These are phyloP conservation scores for Umimayanthus kanabou DNA, from an alignment of 92 coral and sea anemone genomes.

Conservation along the genomic window DNA sequence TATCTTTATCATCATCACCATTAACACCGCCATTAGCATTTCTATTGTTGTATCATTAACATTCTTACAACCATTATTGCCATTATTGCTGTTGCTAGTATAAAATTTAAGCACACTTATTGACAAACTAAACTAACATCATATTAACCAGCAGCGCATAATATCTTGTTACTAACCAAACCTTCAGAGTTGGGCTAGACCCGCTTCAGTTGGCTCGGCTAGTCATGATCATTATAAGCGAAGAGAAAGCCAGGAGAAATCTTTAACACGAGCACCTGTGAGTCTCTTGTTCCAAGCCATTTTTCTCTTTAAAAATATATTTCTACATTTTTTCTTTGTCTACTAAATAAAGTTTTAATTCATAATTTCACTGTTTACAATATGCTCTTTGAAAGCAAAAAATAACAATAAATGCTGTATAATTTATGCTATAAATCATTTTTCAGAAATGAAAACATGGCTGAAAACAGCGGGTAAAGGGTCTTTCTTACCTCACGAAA, in stretches of 20 bases:
- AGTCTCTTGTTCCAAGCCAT: not conserved
- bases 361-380: not conserved
- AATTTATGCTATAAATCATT: too few relatives aligned
- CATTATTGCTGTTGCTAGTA: not conserved
- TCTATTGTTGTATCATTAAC: not conserved
- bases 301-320: not conserved
- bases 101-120: not conserved
- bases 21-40: not conserved
- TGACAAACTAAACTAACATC: not conserved
- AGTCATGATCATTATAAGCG: not conserved
- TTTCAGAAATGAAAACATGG: too few relatives aligned
- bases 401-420: too few relatives aligned
- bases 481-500: too few relatives aligned
- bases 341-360: not conserved
- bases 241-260: constrained; percentile 7
- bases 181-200: constrained; percentile 29
- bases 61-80: not conserved
- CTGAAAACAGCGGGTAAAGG: too few relatives aligned
- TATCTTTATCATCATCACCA: too few relatives aligned
- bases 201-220: not conserved
- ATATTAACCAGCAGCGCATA: not conserved
- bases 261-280: constrained; percentile 10
- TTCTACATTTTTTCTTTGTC: not conserved
- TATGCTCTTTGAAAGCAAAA: not conserved
- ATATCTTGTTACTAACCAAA: not conserved